A percentile compares a stretch with the other conserved stretches of the same genome.
phyloP scores from a whole-genome alignment of 2,113 vertebrate species.

The Uropsilus gracilis region DNA sequence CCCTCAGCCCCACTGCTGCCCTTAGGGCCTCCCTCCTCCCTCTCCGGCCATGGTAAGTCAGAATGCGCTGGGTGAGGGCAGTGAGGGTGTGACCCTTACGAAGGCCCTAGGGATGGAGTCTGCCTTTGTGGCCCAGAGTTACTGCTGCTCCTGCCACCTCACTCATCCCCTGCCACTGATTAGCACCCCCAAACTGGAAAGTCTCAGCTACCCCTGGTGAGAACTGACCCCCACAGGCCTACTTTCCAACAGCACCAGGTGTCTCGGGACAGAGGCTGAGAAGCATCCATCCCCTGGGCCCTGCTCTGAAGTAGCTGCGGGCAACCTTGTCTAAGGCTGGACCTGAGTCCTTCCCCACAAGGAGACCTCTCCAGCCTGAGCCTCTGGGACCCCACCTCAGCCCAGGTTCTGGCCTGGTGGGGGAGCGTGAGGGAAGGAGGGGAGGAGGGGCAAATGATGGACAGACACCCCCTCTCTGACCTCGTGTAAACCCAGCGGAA shows the following conservation, averaged over 20 bases:
- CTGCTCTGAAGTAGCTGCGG: not conserved
- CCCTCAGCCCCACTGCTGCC: not conserved
- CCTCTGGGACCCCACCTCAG: too few relatives aligned
- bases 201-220: not conserved
- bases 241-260: not conserved
- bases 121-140: not conserved
- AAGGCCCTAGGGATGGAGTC: not conserved
- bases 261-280: not conserved
- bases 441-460: not conserved
- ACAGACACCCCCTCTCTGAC: not conserved
- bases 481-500: not conserved
- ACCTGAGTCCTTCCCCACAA: not conserved
- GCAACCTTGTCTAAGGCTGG: not conserved
- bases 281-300: not conserved
- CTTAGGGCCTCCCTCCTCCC: slow-evolving; percentile 24
- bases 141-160: not conserved
- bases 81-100: slow-evolving; percentile 45
- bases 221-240: not conserved
- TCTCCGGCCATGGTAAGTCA: not conserved
- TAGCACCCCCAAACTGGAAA: not conserved
- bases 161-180: not conserved
- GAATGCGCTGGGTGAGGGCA: not conserved
- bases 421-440: not conserved
- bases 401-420: not conserved
- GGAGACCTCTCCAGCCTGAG: not conserved